Evolutionary conservation across 2,888 invertebrate species (phyloP).

Genomic region (Bellardia bayeri): DNA sequence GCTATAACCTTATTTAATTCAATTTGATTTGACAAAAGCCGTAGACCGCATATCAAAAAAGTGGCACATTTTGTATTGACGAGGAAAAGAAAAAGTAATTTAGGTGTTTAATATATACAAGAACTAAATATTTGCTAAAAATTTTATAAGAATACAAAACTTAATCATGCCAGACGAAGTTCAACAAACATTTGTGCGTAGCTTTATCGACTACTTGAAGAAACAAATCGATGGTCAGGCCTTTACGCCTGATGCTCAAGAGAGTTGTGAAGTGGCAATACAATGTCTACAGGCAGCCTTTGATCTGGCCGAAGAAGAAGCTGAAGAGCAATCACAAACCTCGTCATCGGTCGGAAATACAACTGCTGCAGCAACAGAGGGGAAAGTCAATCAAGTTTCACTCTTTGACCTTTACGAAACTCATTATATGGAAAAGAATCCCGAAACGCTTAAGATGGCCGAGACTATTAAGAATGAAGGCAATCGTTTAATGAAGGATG

Average conservation of each 20-base stretch:
- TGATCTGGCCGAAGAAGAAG: conserved; percentile 85
- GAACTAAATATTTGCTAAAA: background rate
- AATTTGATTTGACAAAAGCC: background rate
- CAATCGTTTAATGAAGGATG: conserved; percentile 94
- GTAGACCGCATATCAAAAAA: conserved; percentile 41
- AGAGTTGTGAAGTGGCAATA: conserved; percentile 93
- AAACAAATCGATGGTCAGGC: conserved; percentile 79
- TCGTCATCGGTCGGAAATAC: conserved; percentile 63
- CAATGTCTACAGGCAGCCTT: conserved; percentile 97
- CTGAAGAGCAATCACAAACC: conserved; percentile 66
- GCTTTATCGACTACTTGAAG: conserved; percentile 82
- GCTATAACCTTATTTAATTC: too few species aligned
- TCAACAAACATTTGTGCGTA: conserved; percentile 82
- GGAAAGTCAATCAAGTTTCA: conserved; percentile 80
- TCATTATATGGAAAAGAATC: conserved; percentile 83
- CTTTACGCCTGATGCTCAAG: conserved; percentile 82
- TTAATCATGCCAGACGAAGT: conserved; percentile 81
- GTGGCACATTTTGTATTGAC: conserved; percentile 52
- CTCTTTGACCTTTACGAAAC: conserved; percentile 84
- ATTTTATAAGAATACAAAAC: background rate
- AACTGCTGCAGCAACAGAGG: conserved; percentile 45
- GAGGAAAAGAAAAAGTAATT: conserved; percentile 43
- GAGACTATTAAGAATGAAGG: conserved; percentile 95
- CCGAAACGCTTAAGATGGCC: conserved; percentile 88
- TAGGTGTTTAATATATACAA: conserved; percentile 37